Conservation (phyloP, 1,140 invertebrate genomes). For the Caenorhabditis elegans region DNA sequence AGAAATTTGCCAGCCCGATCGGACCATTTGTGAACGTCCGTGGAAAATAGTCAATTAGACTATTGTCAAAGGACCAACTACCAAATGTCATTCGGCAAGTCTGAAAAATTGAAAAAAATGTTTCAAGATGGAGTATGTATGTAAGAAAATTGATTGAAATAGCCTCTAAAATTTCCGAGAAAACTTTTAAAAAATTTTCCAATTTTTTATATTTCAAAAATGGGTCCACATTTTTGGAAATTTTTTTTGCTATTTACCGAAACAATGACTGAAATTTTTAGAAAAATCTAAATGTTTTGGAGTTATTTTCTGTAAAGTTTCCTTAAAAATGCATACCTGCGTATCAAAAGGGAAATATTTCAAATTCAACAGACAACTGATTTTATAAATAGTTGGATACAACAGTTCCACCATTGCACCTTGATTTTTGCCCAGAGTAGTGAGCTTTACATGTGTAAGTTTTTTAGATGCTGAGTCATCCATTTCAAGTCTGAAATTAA, state of each 20-base stretch:
- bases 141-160: no score
- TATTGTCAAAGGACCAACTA: conserved; percentile 69
- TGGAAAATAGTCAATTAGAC: conserved; percentile 58
- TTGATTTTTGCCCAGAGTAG: conserved; percentile 38
- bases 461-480: conserved; percentile 56
- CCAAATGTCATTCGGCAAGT: conserved; percentile 66
- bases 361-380: conserved; percentile 58
- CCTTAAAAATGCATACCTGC: conserved; percentile 41
- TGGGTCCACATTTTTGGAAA: no score
- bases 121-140: no score
- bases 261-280: no score
- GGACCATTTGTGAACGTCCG: conserved; percentile 35
- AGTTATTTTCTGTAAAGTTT: conserved; percentile 27
- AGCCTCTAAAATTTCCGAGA: no score
- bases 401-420: conserved; percentile 54
- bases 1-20: conserved; percentile 53
- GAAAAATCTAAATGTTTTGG: conserved; percentile 17
- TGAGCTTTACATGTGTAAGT: conserved; percentile 54
- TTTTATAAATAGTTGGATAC: conserved; percentile 63
- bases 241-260: no score
- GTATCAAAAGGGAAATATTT: conserved; percentile 56
- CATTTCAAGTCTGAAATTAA: conserved; percentile 52
- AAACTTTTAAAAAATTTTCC: no score
- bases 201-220: no score
- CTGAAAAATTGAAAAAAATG: conserved; percentile 53